Evolutionary conservation across 2,797 vertebrate genomes (phyloP).

Genomic region (Argyrosomus regius): DNA sequence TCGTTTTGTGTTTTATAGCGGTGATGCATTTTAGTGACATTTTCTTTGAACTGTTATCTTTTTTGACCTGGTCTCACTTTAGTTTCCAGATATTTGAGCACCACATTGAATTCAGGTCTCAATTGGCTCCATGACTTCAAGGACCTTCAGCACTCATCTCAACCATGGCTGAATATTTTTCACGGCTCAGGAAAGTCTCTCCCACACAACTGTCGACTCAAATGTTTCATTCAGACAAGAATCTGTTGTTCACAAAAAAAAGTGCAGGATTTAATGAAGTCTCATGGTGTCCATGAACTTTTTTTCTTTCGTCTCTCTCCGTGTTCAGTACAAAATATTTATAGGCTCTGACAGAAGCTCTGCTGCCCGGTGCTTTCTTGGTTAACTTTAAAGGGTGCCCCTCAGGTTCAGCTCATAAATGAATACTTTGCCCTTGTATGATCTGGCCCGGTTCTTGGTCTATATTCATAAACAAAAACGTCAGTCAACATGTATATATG

Average conservation of each 20-base stretch:
- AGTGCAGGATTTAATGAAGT: slow-evolving; percentile 64
- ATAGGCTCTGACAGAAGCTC: slow-evolving; percentile 54
- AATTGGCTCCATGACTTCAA: slow-evolving; percentile 25
- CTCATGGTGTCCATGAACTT: slow-evolving; percentile 59
- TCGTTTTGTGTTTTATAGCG: neutral
- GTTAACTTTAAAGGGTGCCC: slow-evolving; percentile 27
- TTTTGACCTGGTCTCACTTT: neutral
- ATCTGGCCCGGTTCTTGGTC: neutral
- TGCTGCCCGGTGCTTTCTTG: slow-evolving; percentile 22
- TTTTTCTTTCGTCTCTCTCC: slow-evolving; percentile 45
- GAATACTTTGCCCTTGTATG: slow-evolving; percentile 39
- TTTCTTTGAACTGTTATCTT: neutral
- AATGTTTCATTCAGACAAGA: slow-evolving; percentile 47
- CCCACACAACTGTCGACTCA: neutral
- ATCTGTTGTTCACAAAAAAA: slow-evolving; percentile 32
- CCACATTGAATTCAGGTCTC: slow-evolving; percentile 34
- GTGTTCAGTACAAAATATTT: slow-evolving; percentile 64
- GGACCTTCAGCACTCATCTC: slow-evolving; percentile 25
- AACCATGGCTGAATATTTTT: slow-evolving; percentile 22
- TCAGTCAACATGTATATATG: neutral
- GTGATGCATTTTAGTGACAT: neutral
- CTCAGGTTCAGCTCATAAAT: slow-evolving; percentile 40
- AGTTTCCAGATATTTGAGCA: slow-evolving; percentile 9
- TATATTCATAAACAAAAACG: slow-evolving; percentile 12
- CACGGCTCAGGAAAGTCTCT: slow-evolving; percentile 7